Evolutionary conservation across 2,797 vertebrate genomes (phyloP).

Genomic region (Nyctibius grandis): DNA sequence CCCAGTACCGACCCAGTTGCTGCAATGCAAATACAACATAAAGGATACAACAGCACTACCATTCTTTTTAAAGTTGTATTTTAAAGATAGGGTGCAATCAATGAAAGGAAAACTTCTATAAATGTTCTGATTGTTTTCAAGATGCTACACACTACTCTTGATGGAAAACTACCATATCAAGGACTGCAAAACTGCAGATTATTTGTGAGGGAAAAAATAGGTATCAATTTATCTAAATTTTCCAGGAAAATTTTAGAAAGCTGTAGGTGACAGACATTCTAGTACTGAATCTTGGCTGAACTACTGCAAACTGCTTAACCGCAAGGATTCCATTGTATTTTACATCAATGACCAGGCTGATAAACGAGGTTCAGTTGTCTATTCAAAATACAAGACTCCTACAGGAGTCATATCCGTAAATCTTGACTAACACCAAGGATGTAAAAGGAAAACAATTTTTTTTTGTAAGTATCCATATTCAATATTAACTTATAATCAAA

Average conservation of each 20-base stretch:
- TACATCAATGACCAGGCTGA: background rate
- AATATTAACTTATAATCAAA: background rate
- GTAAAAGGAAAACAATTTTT: background rate
- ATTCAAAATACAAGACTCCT: background rate
- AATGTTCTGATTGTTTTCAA: background rate
- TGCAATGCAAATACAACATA: background rate
- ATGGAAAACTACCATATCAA: background rate
- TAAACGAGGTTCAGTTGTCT: background rate
- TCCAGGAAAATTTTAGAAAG: background rate
- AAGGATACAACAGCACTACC: background rate
- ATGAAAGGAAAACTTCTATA: background rate
- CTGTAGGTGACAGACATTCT: background rate
- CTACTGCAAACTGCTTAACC: background rate
- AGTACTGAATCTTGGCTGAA: background rate
- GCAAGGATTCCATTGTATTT: background rate
- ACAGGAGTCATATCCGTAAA: background rate
- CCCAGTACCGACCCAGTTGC: too few species aligned
- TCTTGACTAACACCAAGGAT: background rate
- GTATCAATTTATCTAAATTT: background rate
- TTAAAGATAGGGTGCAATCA: background rate
- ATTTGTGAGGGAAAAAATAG: background rate
- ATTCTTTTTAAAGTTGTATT: background rate
- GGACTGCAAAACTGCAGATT: background rate
- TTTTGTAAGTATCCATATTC: background rate
- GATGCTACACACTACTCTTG: background rate